Base-by-base conservation (phyloP, 2,113 vertebrate species). In the Brachirus orientalis region DNA sequence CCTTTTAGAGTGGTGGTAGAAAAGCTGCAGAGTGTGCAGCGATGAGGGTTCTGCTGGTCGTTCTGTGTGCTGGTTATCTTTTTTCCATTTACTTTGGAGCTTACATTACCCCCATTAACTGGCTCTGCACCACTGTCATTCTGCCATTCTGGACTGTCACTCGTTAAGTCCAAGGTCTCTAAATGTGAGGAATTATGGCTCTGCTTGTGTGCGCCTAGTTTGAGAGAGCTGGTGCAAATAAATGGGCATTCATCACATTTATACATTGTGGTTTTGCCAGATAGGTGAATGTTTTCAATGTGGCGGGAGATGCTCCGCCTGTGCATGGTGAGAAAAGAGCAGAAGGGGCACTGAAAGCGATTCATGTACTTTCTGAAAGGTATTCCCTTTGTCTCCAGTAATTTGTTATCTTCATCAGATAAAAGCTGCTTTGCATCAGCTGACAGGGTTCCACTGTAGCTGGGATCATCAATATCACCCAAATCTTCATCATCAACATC, bases 281-380 rank as follows among this genome's bases (percentile, higher is more conserved):
- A 97, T 12, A 98, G 88, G 76, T 99, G 98, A 77, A 99, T 97
- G 84, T 98, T 99, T 86, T 98, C 96, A 72, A 99, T 98, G 83
- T 99, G 98, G 72, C 96, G 96, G 52, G 96, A 98, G 85, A 99
- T 98, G 83, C 96, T 99, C 36, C 97, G 92, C 14, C 97, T 93
- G 71, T 98, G 97, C 95, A 98, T 98, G 1, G 97, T 98, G 64
- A 98, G 90, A 70, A 99, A 99, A 64, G 97, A 96, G 79, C 98
- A 99, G 87, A 99, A 99, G 62, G 97, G 97, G 78, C 98, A 99
- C 84, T 99, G 97, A 80, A 99, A 99, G 60, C 96, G 93, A 86
- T 99, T 98, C 95, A 98, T 95, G 80, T 96, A 97, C 61, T 95
- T 97, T 86, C 95, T 92, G 82, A 99, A 98, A 0, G 95, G 96